Base-by-base conservation (phyloP, 1,140 invertebrate genomes). In the Drosophila albomicans region DNA sequence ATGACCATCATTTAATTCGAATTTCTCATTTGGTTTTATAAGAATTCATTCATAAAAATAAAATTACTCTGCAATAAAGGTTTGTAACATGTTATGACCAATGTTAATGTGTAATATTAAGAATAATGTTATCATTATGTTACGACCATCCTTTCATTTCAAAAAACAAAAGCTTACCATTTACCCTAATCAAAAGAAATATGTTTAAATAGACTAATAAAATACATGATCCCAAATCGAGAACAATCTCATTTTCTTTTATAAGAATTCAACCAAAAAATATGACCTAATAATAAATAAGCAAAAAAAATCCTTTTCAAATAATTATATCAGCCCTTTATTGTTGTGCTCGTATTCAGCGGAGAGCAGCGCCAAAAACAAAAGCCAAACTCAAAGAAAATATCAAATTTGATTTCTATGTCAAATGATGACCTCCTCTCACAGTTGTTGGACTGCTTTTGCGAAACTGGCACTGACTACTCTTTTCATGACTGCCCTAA, bases 401-500 rank as follows among this genome's bases (percentile, higher is more conserved):
- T 41, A 69, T 66, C n/a, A 79, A 38, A 63, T 67, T 65, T 49
- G 48, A 75, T 75, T 71, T 73, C 46, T 84, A 62, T 80, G 73
- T 69, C 67, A 75, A 35, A 46, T 59, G 62, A 52, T 61, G 51
- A 67, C 20, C 38, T 71, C 28, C 30, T 49, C 38, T 7, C 38
- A 20, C 38, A 35, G 45, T 11, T 63, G 52, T 11, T 63, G 52
- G 62, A 46, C 59, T 76, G 28, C 63, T 72, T 25, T 56, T 64
- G 25, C 16, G 13, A 41, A 32, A 32, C 32, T 35, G 52, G 10
- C n/a, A 25, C 20, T 25, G 48, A 43, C 48, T 52, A 70, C 52
- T 45, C 56, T 51, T 71, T 66, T 73, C 51, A 70, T 57, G 75
- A 77, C 66, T 87, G 82, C 49, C 72, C 77, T 77, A 88, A 70